Evolutionary conservation across 2,113 vertebrate genomes (phyloP), one percentile per base, ranked within the genome.

Genomic region (Phyllopteryx taeniolatus): DNA sequence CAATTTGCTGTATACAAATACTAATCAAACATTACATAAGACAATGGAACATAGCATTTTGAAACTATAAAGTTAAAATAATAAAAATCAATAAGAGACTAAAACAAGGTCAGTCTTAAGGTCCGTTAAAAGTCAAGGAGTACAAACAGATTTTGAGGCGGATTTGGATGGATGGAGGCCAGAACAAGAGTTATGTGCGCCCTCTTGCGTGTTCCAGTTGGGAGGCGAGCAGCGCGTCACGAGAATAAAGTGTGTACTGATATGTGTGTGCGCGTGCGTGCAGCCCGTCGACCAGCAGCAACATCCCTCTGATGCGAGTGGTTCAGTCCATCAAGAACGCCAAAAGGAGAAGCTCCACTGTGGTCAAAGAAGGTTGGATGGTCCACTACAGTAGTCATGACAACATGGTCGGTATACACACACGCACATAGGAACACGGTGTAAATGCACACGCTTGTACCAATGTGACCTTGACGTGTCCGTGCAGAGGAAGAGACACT

Each of bases 301-400:
- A 99, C 86, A 99, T 99, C 88, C 96, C 97, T 4, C 92, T 99
- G 82, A 99, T 99, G 97, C 91, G 97, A 42, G 94, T 99, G 80
- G 96, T 99, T 14, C 97, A 99, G 81, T 98, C 96, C 0, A 91
- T 99, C 86, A 98, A 96, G 79, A 95, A 99, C 86, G 97, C 95
- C 49, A 98, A 99, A 87, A 93, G 96, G 91, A 95, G 94, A 89
- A 97, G 96, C 93, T 97, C 95, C 88, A 96, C 95, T 0, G 85
- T 97, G 92, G 95, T 98, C 39, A 97, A 95, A 79, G 96, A 99
- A 86, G 96, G 97, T 10, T 99, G 97, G 97, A 96, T 99, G 97
- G 96, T 98, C 39, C 96, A 99, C 85, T 96, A 95, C 71, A 96
- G 91, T 80, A 98, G 93, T 88, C 92, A 90, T 72, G 96, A 99